phyloP scores from a whole-genome alignment of 2,113 vertebrate genomes.

The Clinocottus analis region DNA sequence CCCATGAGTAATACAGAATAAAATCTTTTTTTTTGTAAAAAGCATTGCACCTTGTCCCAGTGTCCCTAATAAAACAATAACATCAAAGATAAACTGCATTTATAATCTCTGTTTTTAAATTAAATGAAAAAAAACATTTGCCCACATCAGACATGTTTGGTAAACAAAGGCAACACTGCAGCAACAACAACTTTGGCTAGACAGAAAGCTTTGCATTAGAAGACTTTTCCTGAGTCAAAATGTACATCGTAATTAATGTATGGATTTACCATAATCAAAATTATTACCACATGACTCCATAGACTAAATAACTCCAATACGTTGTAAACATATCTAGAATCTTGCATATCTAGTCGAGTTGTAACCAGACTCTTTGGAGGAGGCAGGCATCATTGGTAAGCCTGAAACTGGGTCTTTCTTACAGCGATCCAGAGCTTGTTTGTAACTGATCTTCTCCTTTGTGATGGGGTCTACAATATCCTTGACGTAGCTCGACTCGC shows the following conservation, averaged over 20 bases:
- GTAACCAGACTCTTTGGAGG: conserved; percentile 72
- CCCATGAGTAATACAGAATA: conserved; percentile 72
- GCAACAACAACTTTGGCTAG: conserved; percentile 56
- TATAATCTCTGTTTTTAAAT: conserved; percentile 64
- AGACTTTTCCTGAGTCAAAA: conserved; percentile 72
- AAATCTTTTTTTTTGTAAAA: conserved; percentile 65
- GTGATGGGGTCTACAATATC: conserved; percentile 90
- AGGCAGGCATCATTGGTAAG: conserved; percentile 87
- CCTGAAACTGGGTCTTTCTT: conserved; percentile 86
- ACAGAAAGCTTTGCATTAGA: conserved; percentile 57
- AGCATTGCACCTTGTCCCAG: conserved; percentile 78
- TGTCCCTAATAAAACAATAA: conserved; percentile 70
- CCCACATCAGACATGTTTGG: conserved; percentile 62
- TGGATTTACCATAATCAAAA: conserved; percentile 20
- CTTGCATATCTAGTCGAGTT: conserved; percentile 55
- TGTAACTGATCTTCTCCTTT: conserved; percentile 93
- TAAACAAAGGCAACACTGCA: conserved; percentile 77
- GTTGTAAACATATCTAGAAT: conserved; percentile 75
- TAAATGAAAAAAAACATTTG: conserved; percentile 57
- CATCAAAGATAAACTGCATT: conserved; percentile 51
- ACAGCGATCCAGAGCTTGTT: conserved; percentile 91
- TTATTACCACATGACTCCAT: conserved; percentile 19
- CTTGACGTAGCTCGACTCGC: conserved; percentile 87
- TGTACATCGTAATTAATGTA: conserved; percentile 50
- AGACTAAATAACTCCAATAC: conserved; percentile 38